These are phyloP conservation scores for Amorpha juglandis DNA, from an alignment of 2,888 invertebrate genomes.

Conservation along the genomic window DNA sequence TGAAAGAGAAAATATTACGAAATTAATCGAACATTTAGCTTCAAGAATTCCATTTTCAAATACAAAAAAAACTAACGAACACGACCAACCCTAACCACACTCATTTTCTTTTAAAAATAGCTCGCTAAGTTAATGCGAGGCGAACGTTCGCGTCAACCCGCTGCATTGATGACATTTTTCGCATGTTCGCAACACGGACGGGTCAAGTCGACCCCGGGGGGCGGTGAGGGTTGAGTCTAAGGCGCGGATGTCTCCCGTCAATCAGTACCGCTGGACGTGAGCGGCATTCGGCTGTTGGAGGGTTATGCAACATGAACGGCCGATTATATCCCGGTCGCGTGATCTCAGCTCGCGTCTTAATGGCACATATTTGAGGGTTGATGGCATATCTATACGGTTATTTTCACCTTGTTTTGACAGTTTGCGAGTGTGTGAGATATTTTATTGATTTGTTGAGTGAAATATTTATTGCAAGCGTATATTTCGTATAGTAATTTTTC, in stretches of 20 bases:
- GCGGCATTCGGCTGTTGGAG: conserved; percentile 59
- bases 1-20: no score
- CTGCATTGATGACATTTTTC: conserved; percentile 84
- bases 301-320: conserved; percentile 21
- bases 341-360: conserved; percentile 16
- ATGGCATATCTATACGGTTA: neutral
- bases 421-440: neutral
- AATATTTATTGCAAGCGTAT: neutral
- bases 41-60: neutral
- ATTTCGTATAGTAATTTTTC: neutral
- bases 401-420: conserved; percentile 6
- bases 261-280: conserved; percentile 81
- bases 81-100: neutral
- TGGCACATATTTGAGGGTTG: conserved; percentile 14
- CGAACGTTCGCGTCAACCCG: conserved; percentile 36
- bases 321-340: conserved; percentile 21
- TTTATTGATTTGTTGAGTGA: neutral
- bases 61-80: neutral
- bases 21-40: neutral
- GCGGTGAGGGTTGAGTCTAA: conserved; percentile 44
- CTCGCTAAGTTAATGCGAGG: neutral
- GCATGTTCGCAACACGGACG: conserved; percentile 72
- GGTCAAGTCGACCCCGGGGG: conserved; percentile 62
- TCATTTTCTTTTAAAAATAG: conserved; percentile 10
- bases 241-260: conserved; percentile 82